Base-by-base conservation (phyloP, 2,888 invertebrate genomes). In the Heliconius aoede region DNA sequence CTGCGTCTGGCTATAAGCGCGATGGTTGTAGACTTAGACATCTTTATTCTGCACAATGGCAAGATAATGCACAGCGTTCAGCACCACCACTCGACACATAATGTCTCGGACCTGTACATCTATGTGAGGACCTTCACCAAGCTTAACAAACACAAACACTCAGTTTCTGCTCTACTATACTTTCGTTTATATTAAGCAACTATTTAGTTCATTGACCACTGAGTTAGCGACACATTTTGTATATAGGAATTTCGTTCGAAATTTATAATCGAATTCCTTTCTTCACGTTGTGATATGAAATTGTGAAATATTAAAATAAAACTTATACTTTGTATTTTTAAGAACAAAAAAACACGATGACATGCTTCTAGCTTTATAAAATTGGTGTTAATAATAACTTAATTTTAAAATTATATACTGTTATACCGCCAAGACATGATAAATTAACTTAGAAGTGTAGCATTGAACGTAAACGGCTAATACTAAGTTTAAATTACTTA, bases 201-300 rank as follows among this genome's bases (percentile, higher is more conserved):
- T 69, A n/a, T n/a, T n/a, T n/a, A 51, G 51, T 51, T 69, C 28
- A 30, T 13, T 69, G 51, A 40, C 46, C 69, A 69, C n/a, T 55
- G 4, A 15, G 13, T 51, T 69, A 69, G 21, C 30, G 51, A 55
- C 51, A 69, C 51, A 55, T 55, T 69, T 69, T 30, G n/a, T 30
- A 46, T 28, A 28, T 30, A 51, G 21, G 28, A 68, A 68, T 30
- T 28, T 30, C n/a, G 5, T 68, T 21, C 11, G n/a, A 68, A 51
- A 28, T 21, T 11, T 13, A 21, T 28, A 65, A 65, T 65, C 40
- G 24, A 65, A 65, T 65, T 65, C 36, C 24, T 65, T 65, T 21
- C 9, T 36, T 13, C 65, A 24, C 8, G 24, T 24, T 36, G 65
- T 24, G 11, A 36, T 4, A 13, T 24, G 24, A 65, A 65, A 7